Base-by-base conservation (phyloP, 2,797 vertebrate species). In the Coranthus polyacanthus region DNA sequence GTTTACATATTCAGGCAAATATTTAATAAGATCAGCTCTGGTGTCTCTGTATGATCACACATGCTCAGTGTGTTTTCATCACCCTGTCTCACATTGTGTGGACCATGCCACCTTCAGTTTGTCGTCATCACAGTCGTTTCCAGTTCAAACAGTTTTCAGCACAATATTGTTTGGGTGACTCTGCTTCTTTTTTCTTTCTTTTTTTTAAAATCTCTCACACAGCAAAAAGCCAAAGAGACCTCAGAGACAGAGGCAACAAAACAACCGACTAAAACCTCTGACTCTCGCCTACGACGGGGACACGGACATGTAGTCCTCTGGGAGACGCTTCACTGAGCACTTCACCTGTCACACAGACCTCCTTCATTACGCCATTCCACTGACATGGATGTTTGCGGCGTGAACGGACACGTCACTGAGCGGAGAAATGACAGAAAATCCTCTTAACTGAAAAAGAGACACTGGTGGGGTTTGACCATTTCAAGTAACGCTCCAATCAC, bases 221-320 rank as follows among this genome's bases (percentile, higher is more conserved):
- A 99, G 98, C 94, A 98, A 99, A 96, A 98, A 98, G 95, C 98
- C 98, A 96, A 99, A 98, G 96, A 98, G 97, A 89, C 96, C 97
- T 67, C 96, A 97, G 91, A 95, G 97, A 92, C 95, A 96, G 89
- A 96, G 98, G 90, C 98, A 97, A 85, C 98, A 98, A 80, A 94
- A 97, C 94, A 99, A 98, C 93, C 93, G 97, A 68, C 93, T 98
- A 90, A 99, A 98, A 94, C 96, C 98, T 86, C 94, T 99, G 91
- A 99, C 98, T 52, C 93, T 99, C 89, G 98, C 98, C 87, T 99
- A 98, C 49, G 98, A 99, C 68, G 97, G 98, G 68, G 98, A 99
- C 38, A 96, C 95, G 37, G 98, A 99, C 90, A 98, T 99, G 98
- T 99, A 96, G 93, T 56, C 61, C 41, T 26, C 55, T 22, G 0